Conservation (phyloP, 2,888 invertebrate genomes). For the Limnephilus lunatus region DNA sequence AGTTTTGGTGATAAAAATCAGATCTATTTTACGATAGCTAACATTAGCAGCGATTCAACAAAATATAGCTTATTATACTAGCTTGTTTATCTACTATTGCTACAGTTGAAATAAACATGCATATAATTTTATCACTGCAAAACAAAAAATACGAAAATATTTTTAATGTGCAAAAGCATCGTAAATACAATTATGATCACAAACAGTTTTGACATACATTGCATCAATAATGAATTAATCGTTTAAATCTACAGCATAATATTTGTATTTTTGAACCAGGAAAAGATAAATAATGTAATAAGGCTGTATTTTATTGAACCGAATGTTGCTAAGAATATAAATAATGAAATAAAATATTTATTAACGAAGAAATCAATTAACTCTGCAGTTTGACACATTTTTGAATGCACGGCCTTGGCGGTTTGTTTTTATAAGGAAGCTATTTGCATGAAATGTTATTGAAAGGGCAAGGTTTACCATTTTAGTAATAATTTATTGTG, state of each 20-base stretch:
- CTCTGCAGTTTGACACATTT: background rate
- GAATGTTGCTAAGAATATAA: background rate
- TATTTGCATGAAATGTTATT: conserved; percentile 15
- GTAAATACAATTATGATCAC: background rate
- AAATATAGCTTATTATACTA: too few species aligned
- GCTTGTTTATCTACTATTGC: too few species aligned
- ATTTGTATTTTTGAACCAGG: conserved; percentile 5
- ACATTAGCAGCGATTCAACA: background rate
- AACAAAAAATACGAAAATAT: background rate
- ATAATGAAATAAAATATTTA: conserved; percentile 26
- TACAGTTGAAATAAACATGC: too few species aligned
- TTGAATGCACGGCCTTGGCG: conserved; percentile 7
- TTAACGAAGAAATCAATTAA: conserved; percentile 27
- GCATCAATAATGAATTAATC: background rate
- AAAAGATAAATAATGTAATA: background rate
- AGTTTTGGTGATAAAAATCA: background rate
- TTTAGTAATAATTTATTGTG: background rate
- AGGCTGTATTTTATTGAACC: background rate
- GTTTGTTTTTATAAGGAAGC: conserved; percentile 18
- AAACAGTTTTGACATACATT: background rate
- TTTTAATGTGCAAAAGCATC: background rate
- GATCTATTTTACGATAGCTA: background rate
- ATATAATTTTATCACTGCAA: too few species aligned
- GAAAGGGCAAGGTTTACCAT: conserved; percentile 2
- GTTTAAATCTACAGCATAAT: background rate